Evolutionary conservation across 2,888 invertebrate species (phyloP), one percentile per base, ranked within the genome.

Genomic region (Eupithecia exiguata): DNA sequence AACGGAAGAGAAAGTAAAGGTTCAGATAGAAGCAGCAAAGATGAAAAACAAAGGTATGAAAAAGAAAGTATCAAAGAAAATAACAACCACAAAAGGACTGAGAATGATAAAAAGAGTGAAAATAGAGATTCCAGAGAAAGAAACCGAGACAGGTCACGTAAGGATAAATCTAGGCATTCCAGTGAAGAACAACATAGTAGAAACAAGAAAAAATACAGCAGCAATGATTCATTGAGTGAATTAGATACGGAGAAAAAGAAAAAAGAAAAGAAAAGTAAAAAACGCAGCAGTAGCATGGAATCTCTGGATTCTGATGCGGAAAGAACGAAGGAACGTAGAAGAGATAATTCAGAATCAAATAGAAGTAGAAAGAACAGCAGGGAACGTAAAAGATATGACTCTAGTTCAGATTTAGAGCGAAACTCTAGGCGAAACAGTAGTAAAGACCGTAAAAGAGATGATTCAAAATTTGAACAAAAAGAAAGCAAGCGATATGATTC

Each of bases 1-100:
- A 80, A 83, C 62, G 86, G 85, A 58, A 87, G 76, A 66, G 88
- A 86, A 75, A 86, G 84, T 72, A 84, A 79, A 65, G 86, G 81
- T 74, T 77, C 78, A n/a, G 86, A 83, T 63, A 85, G 87, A 25
- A 78, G 72, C 40, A 78, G 79, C 46, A 80, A 67, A 76, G 79
- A 82, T 36, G 80, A 74, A 43, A 77, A 74, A 35, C 16, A 65
- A 36, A 69, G 69, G 30, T 16, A 35, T 36, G 74, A 71, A 53
- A 84, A 69, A 79, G 72, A 77, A 65, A 46, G 53, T 43, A 70
- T 73, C 46, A 77, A 40, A 72, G 72, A 68, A 49, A 71, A 73
- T 46, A 69, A 70, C 40, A 74, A 72, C n/a, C n/a, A 69, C 12
- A 71, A 43, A 85, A 80, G 83, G 61, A 85, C 84, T 67, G 85